Evolutionary conservation across 2,113 vertebrate species (phyloP).

Genomic region (Microtus montanus): DNA sequence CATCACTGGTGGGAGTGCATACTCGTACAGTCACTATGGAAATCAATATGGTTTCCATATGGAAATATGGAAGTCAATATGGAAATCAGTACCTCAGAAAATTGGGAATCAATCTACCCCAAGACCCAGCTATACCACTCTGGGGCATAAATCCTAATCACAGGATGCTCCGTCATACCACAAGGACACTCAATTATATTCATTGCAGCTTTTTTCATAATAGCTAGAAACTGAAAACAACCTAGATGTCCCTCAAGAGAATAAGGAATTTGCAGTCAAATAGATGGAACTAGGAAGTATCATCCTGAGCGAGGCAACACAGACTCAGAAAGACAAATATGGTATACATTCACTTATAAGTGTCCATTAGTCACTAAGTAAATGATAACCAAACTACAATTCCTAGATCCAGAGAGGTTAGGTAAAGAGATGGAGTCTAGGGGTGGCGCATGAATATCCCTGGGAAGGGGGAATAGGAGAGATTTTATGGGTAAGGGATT

Average conservation of each 20-base stretch:
- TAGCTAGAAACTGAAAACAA: neutral
- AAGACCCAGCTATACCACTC: neutral
- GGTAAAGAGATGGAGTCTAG: neutral
- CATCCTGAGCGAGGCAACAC: neutral
- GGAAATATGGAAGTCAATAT: neutral
- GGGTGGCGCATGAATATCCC: neutral
- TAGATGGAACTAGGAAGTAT: neutral
- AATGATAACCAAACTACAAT: neutral
- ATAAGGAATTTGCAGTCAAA: neutral
- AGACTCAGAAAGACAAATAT: neutral
- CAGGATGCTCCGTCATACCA: neutral
- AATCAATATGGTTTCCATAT: neutral
- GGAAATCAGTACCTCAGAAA: neutral
- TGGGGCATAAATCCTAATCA: neutral
- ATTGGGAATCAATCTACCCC: neutral
- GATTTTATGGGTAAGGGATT: neutral
- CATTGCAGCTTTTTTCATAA: neutral
- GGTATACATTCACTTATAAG: neutral
- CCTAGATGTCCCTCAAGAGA: neutral
- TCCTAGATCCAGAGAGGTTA: neutral
- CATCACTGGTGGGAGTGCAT: neutral
- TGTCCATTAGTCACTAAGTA: neutral
- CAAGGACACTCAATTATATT: neutral
- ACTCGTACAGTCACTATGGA: neutral
- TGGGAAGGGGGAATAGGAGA: neutral